phyloP scores from a whole-genome alignment of 2,113 vertebrate genomes.

The Crotalus viridis region DNA sequence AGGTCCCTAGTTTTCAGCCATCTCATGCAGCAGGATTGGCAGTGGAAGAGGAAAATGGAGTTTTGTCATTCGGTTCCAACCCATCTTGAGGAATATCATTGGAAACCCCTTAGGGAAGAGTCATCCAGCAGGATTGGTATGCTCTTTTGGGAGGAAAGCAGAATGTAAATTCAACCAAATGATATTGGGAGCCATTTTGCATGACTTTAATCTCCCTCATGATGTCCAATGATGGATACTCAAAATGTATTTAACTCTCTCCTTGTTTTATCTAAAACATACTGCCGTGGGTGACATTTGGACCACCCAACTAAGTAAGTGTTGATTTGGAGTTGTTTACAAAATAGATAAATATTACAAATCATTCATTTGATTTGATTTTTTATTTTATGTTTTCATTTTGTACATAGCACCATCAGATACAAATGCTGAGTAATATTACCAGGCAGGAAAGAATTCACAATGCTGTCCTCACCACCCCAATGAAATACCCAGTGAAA shows the following conservation, averaged over 20 bases:
- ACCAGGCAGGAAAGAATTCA: neutral
- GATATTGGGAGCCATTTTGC: neutral
- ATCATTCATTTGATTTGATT: neutral
- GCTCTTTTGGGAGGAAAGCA: neutral
- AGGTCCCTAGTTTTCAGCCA: neutral
- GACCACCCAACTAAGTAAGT: neutral
- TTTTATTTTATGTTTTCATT: neutral
- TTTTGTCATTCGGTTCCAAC: neutral
- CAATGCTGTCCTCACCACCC: neutral
- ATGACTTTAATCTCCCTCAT: neutral
- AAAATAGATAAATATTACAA: neutral
- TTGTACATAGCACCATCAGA: neutral
- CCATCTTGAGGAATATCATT: neutral
- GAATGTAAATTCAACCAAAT: neutral
- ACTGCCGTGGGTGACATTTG: neutral
- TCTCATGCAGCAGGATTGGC: neutral
- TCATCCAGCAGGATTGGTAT: neutral
- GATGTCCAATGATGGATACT: neutral
- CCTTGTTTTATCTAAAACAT: neutral
- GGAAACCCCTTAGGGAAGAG: neutral
- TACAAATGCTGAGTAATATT: no score
- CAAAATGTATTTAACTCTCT: neutral
- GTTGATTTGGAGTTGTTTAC: neutral
- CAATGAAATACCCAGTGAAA: neutral
- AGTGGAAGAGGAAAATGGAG: neutral